A percentile compares a stretch with the other conserved stretches of the same genome.
Evolutionary conservation across 2,888 invertebrate genomes (phyloP).

Genomic region (Platycnemis pennipes): DNA sequence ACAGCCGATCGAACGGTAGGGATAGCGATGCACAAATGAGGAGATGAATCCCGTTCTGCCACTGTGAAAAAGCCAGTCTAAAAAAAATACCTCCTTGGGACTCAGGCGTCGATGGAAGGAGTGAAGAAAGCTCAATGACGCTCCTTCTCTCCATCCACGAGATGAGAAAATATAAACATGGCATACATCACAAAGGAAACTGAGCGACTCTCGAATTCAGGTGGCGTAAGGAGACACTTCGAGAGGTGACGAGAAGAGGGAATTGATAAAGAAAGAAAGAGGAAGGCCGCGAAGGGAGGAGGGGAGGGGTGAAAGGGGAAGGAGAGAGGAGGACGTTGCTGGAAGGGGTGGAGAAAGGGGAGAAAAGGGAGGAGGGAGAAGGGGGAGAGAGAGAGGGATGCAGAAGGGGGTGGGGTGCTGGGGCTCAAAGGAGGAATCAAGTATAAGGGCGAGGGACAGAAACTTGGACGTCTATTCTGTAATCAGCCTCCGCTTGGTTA

Average conservation of each 20-base stretch:
- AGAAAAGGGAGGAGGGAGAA: background rate
- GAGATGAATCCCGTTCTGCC: background rate
- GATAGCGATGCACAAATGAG: background rate
- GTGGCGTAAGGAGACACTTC: background rate
- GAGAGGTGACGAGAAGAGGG: background rate
- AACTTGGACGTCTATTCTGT: constrained; percentile 58
- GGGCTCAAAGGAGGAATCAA: background rate
- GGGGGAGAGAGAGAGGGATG: background rate
- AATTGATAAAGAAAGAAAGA: background rate
- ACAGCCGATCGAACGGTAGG: background rate
- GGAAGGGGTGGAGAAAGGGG: background rate
- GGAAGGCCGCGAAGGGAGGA: background rate
- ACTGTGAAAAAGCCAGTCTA: background rate
- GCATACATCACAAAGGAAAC: background rate
- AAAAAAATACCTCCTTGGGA: background rate
- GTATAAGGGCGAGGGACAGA: constrained; percentile 45
- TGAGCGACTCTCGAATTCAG: background rate
- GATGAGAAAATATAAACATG: constrained; percentile 10
- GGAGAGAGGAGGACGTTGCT: background rate
- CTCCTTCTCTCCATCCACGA: background rate
- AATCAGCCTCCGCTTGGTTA: constrained; percentile 48
- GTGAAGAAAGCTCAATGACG: background rate
- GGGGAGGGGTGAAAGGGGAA: background rate
- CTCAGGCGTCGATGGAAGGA: background rate
- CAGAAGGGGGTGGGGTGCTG: background rate